These are phyloP conservation scores for Oreonectes daqikongensis DNA, from an alignment of 2,797 vertebrate genomes.

Conservation along the genomic window DNA sequence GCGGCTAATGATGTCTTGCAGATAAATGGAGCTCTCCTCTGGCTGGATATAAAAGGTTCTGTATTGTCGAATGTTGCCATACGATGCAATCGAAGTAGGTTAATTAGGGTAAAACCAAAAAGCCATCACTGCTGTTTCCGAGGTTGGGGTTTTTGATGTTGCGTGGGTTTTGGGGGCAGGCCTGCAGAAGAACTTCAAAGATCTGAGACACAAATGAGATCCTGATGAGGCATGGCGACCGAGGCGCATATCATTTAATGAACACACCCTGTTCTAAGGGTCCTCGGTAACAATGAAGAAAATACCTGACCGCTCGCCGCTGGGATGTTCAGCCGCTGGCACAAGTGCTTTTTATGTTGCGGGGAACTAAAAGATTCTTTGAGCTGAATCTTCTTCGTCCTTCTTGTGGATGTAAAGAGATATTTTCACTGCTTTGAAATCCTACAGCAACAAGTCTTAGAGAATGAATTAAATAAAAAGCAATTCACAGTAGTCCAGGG, in stretches of 20 bases:
- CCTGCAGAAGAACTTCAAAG: constrained; percentile 60
- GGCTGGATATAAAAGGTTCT: constrained; percentile 70
- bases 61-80: constrained; percentile 69
- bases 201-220: constrained; percentile 56
- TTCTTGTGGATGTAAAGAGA: neutral
- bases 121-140: constrained; percentile 59
- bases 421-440: neutral
- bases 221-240: constrained; percentile 42
- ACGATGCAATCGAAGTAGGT: constrained; percentile 69
- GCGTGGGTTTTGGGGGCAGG: constrained; percentile 50
- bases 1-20: constrained; percentile 61
- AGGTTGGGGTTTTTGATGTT: constrained; percentile 60
- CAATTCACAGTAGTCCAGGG: neutral
- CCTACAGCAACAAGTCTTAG: neutral
- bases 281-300: constrained; percentile 16
- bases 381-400: neutral
- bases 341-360: neutral
- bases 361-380: neutral
- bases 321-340: constrained; percentile 1
- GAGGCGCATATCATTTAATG: constrained; percentile 45
- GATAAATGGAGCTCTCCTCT: constrained; percentile 68
- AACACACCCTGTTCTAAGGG: constrained; percentile 22
- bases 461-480: neutral
- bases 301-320: constrained; percentile 34
- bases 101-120: constrained; percentile 69